phyloP scores from a whole-genome alignment of 1,140 invertebrate species.

The Drosophila nikananu region DNA sequence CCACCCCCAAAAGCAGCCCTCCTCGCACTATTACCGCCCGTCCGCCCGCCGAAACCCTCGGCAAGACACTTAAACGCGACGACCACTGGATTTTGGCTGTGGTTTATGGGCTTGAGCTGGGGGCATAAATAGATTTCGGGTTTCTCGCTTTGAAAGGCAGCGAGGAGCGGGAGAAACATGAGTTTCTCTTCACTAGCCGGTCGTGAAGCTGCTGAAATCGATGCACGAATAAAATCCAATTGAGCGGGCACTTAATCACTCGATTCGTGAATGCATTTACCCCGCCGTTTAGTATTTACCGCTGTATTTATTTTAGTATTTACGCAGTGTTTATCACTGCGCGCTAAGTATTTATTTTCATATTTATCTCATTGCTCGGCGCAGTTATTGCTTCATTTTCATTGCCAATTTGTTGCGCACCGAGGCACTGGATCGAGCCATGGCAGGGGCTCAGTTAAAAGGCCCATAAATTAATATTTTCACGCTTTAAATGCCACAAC shows the following conservation, averaged over 20 bases:
- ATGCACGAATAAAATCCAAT: conserved; percentile 22
- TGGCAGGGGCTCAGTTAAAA: conserved; percentile 60
- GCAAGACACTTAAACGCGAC: conserved; percentile 77
- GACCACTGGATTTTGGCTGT: conserved; percentile 81
- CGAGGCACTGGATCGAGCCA: background rate
- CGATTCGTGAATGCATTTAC: conserved; percentile 33
- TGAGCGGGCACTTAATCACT: conserved; percentile 25
- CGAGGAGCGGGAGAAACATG: background rate
- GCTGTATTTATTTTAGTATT: conserved; percentile 49
- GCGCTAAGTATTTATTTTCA: conserved; percentile 63
- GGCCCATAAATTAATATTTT: conserved; percentile 80
- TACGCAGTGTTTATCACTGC: conserved; percentile 46
- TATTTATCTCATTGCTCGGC: conserved; percentile 51
- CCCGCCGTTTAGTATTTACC: conserved; percentile 52
- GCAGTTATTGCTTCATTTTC: conserved; percentile 59
- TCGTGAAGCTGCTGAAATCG: conserved; percentile 10
- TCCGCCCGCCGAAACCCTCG: conserved; percentile 19
- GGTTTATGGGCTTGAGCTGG: conserved; percentile 75
- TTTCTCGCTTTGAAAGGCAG: conserved; percentile 28
- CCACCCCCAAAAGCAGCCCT: conserved; percentile 1
- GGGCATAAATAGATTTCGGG: conserved; percentile 76
- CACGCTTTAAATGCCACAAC: conserved; percentile 76
- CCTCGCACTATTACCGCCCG: conserved; percentile 14
- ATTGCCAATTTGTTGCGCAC: conserved; percentile 53
- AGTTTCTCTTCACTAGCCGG: conserved; percentile 7